phyloP scores from a whole-genome alignment of 1,140 invertebrate species.

The Ostrea denselamellosa region DNA sequence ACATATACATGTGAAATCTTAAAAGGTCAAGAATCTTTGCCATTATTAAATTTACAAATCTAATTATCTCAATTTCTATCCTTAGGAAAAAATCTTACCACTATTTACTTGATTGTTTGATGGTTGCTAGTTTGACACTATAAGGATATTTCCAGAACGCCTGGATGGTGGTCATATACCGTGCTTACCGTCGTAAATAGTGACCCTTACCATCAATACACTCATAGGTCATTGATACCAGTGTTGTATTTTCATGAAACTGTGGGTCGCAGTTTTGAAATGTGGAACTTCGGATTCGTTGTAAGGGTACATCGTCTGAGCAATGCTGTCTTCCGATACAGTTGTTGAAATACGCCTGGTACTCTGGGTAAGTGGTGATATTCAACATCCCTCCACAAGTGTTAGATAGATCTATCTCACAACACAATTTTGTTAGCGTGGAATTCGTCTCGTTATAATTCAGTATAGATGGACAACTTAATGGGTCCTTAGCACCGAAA shows the following conservation, averaged over 20 bases:
- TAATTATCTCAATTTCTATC: too few relatives aligned
- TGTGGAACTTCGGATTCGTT: background rate
- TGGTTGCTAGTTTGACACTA: too few relatives aligned
- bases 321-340: background rate
- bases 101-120: too few relatives aligned
- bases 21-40: too few relatives aligned
- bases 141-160: too few relatives aligned
- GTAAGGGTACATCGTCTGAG: background rate
- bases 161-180: too few relatives aligned
- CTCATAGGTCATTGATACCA: background rate
- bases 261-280: background rate
- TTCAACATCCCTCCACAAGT: background rate
- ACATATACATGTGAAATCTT: too few relatives aligned
- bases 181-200: background rate
- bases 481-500: background rate
- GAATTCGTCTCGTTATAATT: background rate
- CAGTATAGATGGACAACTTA: background rate
- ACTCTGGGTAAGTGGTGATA: background rate
- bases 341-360: background rate
- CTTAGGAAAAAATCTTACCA: too few relatives aligned
- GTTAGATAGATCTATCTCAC: background rate
- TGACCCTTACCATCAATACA: background rate
- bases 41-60: too few relatives aligned
- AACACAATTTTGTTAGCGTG: background rate
- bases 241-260: constrained; percentile 7